Percentiles rank a stretch among this genome's conserved stretches.
Conservation (phyloP, 2,888 invertebrate genomes). For the Cephus pulcher region DNA sequence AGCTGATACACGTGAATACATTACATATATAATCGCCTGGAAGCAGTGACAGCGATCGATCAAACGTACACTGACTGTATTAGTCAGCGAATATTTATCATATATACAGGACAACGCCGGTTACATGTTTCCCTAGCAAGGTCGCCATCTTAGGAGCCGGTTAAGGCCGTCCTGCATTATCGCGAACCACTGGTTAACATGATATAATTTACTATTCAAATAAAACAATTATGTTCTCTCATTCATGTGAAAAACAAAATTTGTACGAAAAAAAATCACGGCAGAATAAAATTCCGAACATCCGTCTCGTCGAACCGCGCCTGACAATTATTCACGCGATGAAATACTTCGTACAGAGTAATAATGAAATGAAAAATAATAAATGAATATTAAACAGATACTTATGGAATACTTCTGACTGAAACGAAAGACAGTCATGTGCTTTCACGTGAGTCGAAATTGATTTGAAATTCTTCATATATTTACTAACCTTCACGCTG, state of each 20-base stretch:
- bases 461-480: background rate
- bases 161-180: background rate
- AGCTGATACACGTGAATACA: background rate
- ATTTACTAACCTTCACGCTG: constrained; percentile 37
- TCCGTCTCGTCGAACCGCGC: background rate
- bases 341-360: background rate
- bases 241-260: too few relatives aligned
- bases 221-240: too few relatives aligned
- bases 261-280: background rate
- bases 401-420: background rate
- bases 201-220: background rate
- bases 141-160: background rate
- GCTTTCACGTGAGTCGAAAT: background rate
- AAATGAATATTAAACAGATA: constrained; percentile 10
- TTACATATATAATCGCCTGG: background rate
- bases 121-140: background rate
- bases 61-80: background rate
- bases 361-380: constrained; percentile 13
- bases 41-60: background rate
- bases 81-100: background rate
- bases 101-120: background rate
- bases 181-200: background rate
- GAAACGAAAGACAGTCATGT: background rate
- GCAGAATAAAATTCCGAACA: background rate
- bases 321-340: background rate